Evolutionary conservation across 1,140 invertebrate genomes (phyloP), one percentile per base, ranked within the genome.

Genomic region (Solen grandis): DNA sequence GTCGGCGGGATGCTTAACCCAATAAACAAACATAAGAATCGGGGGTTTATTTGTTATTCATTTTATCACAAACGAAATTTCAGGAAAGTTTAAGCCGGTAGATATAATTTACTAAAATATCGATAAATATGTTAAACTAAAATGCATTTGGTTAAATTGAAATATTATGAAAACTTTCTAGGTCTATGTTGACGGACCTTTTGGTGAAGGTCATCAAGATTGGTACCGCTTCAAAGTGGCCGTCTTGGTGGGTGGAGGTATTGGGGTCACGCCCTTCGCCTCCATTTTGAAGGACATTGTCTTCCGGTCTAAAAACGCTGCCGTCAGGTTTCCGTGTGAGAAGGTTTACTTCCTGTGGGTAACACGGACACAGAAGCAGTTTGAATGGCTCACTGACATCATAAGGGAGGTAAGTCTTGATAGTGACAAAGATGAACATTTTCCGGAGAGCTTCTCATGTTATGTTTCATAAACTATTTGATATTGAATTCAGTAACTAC

Each of bases 371-470:
- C 99, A 99, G 92, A 97, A 98, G 82, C 98, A 99, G 89, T 99
- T 99, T 90, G 99, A 99, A 92, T 99, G 99, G 99, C 98, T 99
- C 91, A 99, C 99, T 82, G 99, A 99, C 90, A 98, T 99, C 19
- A 93, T 99, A 3, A 54, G 59, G 93, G 98, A 82, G 96, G 99
- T 90, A 68, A 54, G 27, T 35, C 41, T 19, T 66, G 2, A 2
- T 50, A 14, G 46, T 13, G n/a, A 14, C n/a, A n/a, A n/a, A n/a
- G n/a, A 50, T 50, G 13, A 14, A 50, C 46, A 50, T 50, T 50
- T n/a, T 14, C 13, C 13, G 46, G 13, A 14, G 46, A 50, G n/a
- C 13, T 50, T 50, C 13, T 13, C 46, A 50, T 50, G 13, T 50
- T n/a, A n/a, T n/a, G n/a, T n/a, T n/a, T n/a, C n/a, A n/a, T n/a